A percentile compares a stretch with the other conserved stretches of the same genome.
Evolutionary conservation across 2,797 vertebrate genomes (phyloP).

Genomic region (Chanos chanos): DNA sequence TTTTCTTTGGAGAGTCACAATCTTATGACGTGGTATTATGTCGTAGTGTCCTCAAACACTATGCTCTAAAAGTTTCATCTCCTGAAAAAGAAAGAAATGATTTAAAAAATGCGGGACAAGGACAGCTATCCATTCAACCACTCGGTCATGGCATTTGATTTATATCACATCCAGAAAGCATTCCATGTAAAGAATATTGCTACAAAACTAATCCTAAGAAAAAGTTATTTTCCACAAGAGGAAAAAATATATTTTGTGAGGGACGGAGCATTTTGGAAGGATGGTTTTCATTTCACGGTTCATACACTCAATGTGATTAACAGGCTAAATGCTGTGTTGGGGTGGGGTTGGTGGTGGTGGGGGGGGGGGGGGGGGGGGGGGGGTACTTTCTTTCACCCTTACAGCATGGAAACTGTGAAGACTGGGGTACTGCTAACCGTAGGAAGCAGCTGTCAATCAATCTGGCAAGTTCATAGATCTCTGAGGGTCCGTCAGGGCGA

Average conservation of each 20-base stretch:
- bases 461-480: constrained; percentile 46
- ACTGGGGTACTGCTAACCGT: constrained; percentile 51
- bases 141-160: constrained; percentile 17
- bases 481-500: constrained; percentile 54
- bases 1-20: too few species aligned
- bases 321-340: constrained; percentile 71
- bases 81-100: too few species aligned
- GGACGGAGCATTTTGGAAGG: constrained; percentile 64
- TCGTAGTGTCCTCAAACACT: too few species aligned
- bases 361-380: constrained; percentile 67
- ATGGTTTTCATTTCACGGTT: constrained; percentile 80
- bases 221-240: constrained; percentile 62
- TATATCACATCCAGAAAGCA: background rate
- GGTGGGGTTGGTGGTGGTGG: constrained; percentile 66
- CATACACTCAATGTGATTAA: constrained; percentile 77
- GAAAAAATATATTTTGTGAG: constrained; percentile 71
- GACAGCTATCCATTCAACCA: background rate
- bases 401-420: constrained; percentile 27
- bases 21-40: too few species aligned
- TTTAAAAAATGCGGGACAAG: too few species aligned
- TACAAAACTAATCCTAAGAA: constrained; percentile 59
- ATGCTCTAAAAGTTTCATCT: too few species aligned
- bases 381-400: constrained; percentile 54
- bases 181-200: constrained; percentile 52
- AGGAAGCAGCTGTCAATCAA: constrained; percentile 62